Evolutionary conservation across 2,888 invertebrate genomes (phyloP), one percentile per base, ranked within the genome.

Genomic region (Bibio marci): DNA sequence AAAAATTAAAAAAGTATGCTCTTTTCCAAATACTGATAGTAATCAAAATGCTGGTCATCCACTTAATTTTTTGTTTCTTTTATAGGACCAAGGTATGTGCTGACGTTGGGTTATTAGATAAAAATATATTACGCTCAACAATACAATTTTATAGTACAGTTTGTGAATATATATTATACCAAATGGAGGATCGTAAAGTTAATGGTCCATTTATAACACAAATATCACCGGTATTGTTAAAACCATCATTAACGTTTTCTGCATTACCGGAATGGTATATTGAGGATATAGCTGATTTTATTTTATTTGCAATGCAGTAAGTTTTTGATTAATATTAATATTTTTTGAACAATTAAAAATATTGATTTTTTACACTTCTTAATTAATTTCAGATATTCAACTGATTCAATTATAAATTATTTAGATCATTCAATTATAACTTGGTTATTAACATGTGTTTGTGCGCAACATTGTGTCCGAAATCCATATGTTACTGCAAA

Each of bases 401-500:
- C 33, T n/a, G n/a, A n/a, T n/a, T n/a, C n/a, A n/a, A n/a, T n/a
- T n/a, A n/a, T n/a, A 2, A 79, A 78, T 50, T 72, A 75, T 51
- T 76, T 82, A 58, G 85, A 85, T 52, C 80, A 82, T 49, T 76
- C 83, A 12, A 70, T 95, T 45, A 75, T 92, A 44, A 80, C 83
- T 25, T 87, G 92, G 80, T 64, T 97, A 25, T 65, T 97, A 32
- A 78, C 85, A 43, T 80, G 91, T 50, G 79, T 94, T 41, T 94
- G 94, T 64, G 78, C 85, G 45, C 82, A 87, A 12, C 79, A 85
- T 53, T 81, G 83, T 59, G 80, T 97, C 56, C 83, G 83, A 58
- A 98, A 97, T 66, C 97, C 97, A 0, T 97, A 97, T 62, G 73
- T 98, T 44, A 82, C 90, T 46, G 94, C 97, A 47, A 97, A 97